These are phyloP conservation scores for Drosophila carrolli DNA, from an alignment of 1,140 invertebrate genomes.

Conservation along the genomic window DNA sequence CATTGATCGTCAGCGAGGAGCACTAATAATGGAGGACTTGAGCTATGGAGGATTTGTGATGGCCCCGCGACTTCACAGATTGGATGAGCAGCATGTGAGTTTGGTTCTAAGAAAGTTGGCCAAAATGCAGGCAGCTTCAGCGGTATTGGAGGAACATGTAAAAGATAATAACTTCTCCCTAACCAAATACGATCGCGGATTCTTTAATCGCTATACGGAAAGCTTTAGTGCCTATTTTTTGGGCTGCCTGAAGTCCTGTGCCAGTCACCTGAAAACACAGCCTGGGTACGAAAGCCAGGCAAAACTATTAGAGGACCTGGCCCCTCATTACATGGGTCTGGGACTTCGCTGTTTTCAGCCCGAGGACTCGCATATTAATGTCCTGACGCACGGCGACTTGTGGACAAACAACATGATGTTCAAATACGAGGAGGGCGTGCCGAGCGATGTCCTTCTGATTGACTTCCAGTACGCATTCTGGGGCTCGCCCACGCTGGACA, in stretches of 20 bases:
- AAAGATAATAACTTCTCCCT: conserved; percentile 2
- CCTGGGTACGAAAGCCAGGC: conserved; percentile 24
- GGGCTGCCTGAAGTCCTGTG: conserved; percentile 50
- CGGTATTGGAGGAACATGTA: conserved; percentile 28
- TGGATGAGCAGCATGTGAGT: conserved; percentile 85
- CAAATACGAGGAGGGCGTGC: conserved; percentile 85
- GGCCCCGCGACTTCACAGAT: conserved; percentile 85
- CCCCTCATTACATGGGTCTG: conserved; percentile 49
- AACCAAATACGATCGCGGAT: conserved; percentile 53
- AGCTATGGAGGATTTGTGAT: conserved; percentile 72
- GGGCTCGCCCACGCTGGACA: conserved; percentile 68
- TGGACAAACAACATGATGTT: conserved; percentile 89
- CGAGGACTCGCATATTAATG: conserved; percentile 85
- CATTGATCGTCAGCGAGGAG: conserved; percentile 43
- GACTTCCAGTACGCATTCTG: conserved; percentile 74
- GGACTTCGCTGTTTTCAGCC: conserved; percentile 59
- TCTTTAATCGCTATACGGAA: conserved; percentile 67
- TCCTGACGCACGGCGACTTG: conserved; percentile 88
- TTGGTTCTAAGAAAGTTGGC: conserved; percentile 86
- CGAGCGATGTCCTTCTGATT: conserved; percentile 84
- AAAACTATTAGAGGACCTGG: conserved; percentile 36
- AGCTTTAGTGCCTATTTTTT: conserved; percentile 54
- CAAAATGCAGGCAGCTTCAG: conserved; percentile 86
- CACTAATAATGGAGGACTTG: conserved; percentile 62
- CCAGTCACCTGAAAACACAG: conserved; percentile 21